These are phyloP conservation scores for Leontocebus nigricollis DNA, from an alignment of 2,797 vertebrate genomes.

Conservation along the genomic window DNA sequence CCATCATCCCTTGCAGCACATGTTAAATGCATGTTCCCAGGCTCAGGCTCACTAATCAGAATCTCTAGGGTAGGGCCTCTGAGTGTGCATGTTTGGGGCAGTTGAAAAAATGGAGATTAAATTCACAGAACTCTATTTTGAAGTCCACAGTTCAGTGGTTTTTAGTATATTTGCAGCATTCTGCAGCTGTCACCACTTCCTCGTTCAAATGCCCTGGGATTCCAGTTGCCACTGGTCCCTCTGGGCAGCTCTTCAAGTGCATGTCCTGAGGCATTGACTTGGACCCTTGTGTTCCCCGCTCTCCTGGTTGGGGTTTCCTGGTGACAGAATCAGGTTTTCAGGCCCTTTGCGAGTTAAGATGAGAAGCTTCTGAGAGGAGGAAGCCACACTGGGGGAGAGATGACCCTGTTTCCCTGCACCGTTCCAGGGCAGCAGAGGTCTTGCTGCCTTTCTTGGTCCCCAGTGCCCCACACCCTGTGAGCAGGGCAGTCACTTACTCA, in stretches of 20 bases:
- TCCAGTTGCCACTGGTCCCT: accelerated
- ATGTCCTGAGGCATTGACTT: background rate
- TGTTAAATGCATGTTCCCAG: background rate
- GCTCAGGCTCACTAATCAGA: background rate
- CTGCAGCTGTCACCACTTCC: too few species aligned
- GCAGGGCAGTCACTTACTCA: background rate
- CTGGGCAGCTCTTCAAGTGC: background rate
- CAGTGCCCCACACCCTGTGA: background rate
- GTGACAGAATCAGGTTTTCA: background rate
- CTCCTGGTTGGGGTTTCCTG: background rate
- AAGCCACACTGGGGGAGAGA: background rate
- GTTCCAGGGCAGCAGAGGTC: background rate
- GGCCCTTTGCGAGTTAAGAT: background rate
- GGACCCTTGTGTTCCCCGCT: background rate
- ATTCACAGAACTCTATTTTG: background rate
- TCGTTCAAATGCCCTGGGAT: background rate
- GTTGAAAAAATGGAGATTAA: background rate
- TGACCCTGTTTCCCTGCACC: background rate
- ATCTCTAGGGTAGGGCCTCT: background rate
- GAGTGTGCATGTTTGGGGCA: background rate
- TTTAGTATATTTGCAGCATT: background rate
- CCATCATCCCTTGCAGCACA: accelerated
- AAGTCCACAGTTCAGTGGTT: background rate
- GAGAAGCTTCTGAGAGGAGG: background rate
- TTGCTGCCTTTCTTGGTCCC: too few species aligned